Percentiles rank a stretch among this genome's conserved stretches.
Conservation (phyloP, 2,113 vertebrate genomes). For the Turdus rufiventris region DNA sequence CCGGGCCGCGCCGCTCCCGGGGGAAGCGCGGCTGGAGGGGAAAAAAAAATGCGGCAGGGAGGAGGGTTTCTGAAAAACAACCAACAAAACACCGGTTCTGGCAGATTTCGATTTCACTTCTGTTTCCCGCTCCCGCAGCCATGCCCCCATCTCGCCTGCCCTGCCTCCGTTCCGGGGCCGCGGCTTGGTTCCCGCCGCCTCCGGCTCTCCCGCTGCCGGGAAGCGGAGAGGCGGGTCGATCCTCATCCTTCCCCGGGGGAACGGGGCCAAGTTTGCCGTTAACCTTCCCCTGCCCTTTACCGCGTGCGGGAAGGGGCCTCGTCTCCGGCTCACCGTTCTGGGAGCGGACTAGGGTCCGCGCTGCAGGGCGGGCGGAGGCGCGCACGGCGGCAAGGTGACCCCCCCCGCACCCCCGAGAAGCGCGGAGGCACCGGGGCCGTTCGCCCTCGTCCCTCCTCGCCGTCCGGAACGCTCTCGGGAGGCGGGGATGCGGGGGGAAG, state of each 20-base stretch:
- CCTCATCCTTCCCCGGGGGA: neutral
- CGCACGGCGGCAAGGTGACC: neutral
- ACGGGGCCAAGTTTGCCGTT: neutral
- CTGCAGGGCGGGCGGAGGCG: neutral
- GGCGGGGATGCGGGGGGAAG: neutral
- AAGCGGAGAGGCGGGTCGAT: neutral
- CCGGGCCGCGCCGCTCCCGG: neutral
- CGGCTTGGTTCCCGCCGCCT: neutral
- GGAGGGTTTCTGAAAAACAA: neutral
- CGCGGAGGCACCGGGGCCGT: neutral
- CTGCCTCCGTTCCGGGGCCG: neutral
- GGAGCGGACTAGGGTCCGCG: neutral
- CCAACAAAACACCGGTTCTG: neutral
- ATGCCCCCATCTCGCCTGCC: neutral
- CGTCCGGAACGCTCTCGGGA: neutral
- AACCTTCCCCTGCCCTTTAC: slow-evolving; percentile 49
- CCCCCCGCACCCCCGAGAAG: neutral
- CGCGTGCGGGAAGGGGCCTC: neutral
- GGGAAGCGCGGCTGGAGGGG: neutral
- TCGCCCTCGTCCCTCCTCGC: neutral
- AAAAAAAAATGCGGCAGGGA: accelerated
- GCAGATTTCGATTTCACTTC: slow-evolving; percentile 48
- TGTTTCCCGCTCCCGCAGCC: slow-evolving; percentile 23
- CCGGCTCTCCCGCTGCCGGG: neutral
- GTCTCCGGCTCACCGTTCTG: neutral